Evolutionary conservation across 2,113 vertebrate species (phyloP), one percentile per base, ranked within the genome.

Genomic region (Sinocyclocheilus maitianheensis): DNA sequence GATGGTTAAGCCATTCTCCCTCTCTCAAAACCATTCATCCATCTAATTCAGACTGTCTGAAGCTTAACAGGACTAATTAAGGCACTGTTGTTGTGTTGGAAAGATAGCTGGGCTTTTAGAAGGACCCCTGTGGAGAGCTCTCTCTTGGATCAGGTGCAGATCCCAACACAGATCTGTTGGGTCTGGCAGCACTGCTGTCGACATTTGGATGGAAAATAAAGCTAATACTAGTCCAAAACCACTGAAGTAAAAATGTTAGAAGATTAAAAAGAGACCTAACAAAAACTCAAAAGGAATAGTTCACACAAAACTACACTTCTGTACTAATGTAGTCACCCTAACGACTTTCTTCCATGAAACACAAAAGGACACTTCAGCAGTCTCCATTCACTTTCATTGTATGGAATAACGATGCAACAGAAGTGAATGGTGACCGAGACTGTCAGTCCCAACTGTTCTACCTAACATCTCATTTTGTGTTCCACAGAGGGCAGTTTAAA

Each of bases 61-160:
- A 76, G 82, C 60, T 67, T 84, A 89, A 86, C 81, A 69, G 77
- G 85, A 86, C 77, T 86, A 86, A 86, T 89, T 85, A 86, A 77
- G 81, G 69, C 81, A 77, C 84, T 60, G 81, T 84, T 84, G 82
- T 88, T 81, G 84, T 81, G 62, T 58, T 69, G 71, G 81, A 65
- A 20, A 77, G 85, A 86, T 84, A 81, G 83, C 67, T 58, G 82
- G 60, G 69, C 76, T 89, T 86, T 89, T 78, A 86, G 81, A 86
- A 69, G 37, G 48, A 84, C 77, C 88, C 87, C 88, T 86, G 77
- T 84, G 85, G 85, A 89, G 83, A 86, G 46, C 37, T 74, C 48
- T 65, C 82, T 86, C 55, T 83, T 58, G 76, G 69, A 84, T 75
- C 69, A 53, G 43, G 83, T 60, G 69, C 76, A 74, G 48, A 74